Percentiles rank a stretch among this genome's conserved stretches.
Evolutionary conservation across 2,113 vertebrate genomes (phyloP).

Genomic region (Lepus timidus): DNA sequence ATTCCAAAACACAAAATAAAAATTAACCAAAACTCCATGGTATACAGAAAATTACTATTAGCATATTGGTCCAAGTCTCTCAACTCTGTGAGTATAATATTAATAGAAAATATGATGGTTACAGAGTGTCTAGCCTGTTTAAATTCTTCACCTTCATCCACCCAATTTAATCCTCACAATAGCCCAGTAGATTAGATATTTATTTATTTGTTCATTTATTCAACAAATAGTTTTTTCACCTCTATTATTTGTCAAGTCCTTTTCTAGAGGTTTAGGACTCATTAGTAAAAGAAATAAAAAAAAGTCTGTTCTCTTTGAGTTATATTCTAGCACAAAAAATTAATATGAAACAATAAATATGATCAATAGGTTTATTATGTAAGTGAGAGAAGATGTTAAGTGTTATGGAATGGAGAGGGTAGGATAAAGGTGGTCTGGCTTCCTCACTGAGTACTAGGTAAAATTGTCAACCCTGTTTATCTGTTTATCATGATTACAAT

Average conservation of each 20-base stretch:
- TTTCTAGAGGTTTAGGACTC: background rate
- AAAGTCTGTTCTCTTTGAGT: background rate
- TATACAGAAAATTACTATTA: background rate
- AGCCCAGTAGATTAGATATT: background rate
- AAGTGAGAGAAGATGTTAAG: background rate
- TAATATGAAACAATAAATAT: background rate
- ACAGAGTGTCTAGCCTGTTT: background rate
- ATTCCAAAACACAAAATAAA: conserved; percentile 26
- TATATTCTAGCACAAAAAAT: background rate
- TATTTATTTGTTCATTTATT: background rate
- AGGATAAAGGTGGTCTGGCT: background rate
- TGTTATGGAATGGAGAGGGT: too few species aligned
- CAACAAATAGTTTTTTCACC: background rate
- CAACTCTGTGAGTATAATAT: background rate
- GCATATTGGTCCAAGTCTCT: background rate
- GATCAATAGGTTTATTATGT: background rate
- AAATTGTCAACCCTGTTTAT: background rate
- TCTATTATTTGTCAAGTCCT: background rate
- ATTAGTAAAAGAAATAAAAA: background rate
- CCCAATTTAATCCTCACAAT: background rate
- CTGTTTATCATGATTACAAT: background rate
- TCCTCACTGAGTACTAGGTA: background rate
- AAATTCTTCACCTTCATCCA: background rate
- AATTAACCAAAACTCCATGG: background rate
- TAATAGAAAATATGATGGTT: background rate